Percentiles rank a stretch among this genome's conserved stretches.
These are phyloP conservation scores for Drosophila tsacasi DNA, from an alignment of 1,140 invertebrate species.

Conservation along the genomic window DNA sequence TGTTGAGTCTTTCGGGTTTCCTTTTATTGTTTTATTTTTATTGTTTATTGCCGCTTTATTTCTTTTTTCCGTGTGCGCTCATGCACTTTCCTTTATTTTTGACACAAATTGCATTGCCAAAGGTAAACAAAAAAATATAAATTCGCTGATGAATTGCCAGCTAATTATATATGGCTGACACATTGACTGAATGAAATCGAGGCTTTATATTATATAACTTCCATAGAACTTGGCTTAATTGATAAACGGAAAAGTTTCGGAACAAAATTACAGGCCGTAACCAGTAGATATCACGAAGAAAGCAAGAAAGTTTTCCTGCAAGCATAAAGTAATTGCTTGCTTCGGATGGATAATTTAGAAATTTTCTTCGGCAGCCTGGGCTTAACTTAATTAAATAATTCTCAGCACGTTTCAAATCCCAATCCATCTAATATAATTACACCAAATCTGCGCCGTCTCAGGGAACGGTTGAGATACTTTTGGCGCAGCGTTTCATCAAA, in stretches of 20 bases:
- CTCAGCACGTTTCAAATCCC: constrained; percentile 23
- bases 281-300: constrained; percentile 12
- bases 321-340: constrained; percentile 7
- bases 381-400: constrained; percentile 25
- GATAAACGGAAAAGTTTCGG: constrained; percentile 26
- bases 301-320: constrained; percentile 1
- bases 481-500: constrained; percentile 7
- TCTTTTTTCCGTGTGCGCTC: constrained; percentile 48
- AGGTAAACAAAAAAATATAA: constrained; percentile 34
- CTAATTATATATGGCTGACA: constrained; percentile 17
- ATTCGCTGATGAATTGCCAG: constrained; percentile 21
- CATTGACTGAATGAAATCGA: neutral
- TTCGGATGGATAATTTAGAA: neutral
- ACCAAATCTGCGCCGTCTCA: neutral
- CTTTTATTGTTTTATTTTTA: constrained; percentile 47
- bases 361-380: neutral
- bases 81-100: constrained; percentile 29
- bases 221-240: constrained; percentile 15
- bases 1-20: constrained; percentile 25
- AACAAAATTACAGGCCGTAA: constrained; percentile 26
- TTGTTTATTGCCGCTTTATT: constrained; percentile 61
- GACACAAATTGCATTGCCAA: constrained; percentile 37
- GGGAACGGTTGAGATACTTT: constrained; percentile 9
- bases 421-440: constrained; percentile 38
- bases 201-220: neutral